A percentile compares a stretch with the other conserved stretches of the same genome.
Evolutionary conservation across 2,113 vertebrate genomes (phyloP).

Genomic region (Triplophysa rosa): DNA sequence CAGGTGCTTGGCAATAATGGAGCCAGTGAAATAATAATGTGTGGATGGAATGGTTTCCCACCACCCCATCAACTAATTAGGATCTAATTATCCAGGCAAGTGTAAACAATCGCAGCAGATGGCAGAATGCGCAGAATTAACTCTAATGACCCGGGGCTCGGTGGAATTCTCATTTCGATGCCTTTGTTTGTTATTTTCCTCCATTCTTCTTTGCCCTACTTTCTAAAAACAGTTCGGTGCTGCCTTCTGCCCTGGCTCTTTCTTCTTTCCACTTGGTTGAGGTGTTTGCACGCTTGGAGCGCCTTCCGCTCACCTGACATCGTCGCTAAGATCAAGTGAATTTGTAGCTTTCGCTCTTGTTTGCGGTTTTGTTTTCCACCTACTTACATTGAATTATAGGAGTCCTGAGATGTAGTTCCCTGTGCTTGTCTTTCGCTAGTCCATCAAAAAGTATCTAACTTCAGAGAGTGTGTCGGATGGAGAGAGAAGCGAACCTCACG

Average conservation of each 20-base stretch:
- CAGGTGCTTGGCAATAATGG: constrained; percentile 46
- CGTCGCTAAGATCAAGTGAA: constrained; percentile 1
- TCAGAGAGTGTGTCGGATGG: constrained; percentile 27
- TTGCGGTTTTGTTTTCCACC: constrained; percentile 25
- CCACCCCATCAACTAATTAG: constrained; percentile 90
- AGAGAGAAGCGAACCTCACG: background rate
- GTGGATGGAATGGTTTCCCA: constrained; percentile 58
- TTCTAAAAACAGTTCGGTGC: constrained; percentile 74
- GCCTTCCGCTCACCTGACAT: constrained; percentile 34
- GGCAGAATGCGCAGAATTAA: constrained; percentile 81
- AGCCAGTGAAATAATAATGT: constrained; percentile 34
- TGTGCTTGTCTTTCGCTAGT: background rate
- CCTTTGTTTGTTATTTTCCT: constrained; percentile 75
- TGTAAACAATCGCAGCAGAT: constrained; percentile 95
- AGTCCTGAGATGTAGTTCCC: constrained; percentile 25
- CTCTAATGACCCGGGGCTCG: constrained; percentile 82
- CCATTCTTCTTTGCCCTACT: constrained; percentile 79
- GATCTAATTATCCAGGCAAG: constrained; percentile 91
- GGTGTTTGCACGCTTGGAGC: constrained; percentile 28
- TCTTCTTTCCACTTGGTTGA: constrained; percentile 22
- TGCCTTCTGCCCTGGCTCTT: constrained; percentile 58
- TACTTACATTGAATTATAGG: constrained; percentile 19
- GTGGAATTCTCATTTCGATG: constrained; percentile 76
- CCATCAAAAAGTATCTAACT: constrained; percentile 39
- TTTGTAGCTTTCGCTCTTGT: background rate